Conservation (phyloP, 2,888 invertebrate species). For the Anticlea derivata region DNA sequence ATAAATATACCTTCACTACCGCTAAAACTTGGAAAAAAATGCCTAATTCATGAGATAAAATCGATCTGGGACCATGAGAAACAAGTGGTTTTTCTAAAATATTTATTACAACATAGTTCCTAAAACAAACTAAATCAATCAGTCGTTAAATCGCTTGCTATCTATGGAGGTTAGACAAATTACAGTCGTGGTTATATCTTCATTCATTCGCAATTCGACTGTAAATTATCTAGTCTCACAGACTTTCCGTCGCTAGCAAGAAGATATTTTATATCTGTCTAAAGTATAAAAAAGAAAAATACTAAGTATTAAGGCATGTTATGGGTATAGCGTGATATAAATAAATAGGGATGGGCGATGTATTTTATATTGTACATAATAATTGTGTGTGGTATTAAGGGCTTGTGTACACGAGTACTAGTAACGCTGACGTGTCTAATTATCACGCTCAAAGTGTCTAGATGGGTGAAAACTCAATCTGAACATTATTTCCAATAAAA, state of each 20-base stretch:
- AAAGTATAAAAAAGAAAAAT: slow-evolving; percentile 17
- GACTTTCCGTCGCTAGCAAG: slow-evolving; percentile 4
- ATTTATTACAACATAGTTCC: slow-evolving; percentile 69
- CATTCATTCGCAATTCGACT: neutral
- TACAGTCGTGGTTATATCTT: neutral
- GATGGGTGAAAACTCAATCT: neutral
- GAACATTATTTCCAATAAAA: neutral
- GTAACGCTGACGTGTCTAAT: neutral
- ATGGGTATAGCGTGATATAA: slow-evolving; percentile 35
- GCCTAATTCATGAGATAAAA: neutral
- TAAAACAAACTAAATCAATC: slow-evolving; percentile 42
- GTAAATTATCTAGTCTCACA: neutral
- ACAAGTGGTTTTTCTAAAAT: slow-evolving; percentile 43
- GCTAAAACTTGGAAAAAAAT: slow-evolving; percentile 5
- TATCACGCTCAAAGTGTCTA: neutral
- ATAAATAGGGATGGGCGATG: slow-evolving; percentile 31
- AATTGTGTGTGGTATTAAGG: slow-evolving; percentile 24
- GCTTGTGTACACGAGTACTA: slow-evolving; percentile 2
- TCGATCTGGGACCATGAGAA: slow-evolving; percentile 22
- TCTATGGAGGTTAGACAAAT: slow-evolving; percentile 13
- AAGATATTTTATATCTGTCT: slow-evolving; percentile 24
- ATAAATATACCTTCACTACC: slow-evolving; percentile 22
- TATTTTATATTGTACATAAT: slow-evolving; percentile 34
- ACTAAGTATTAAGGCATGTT: slow-evolving; percentile 18
- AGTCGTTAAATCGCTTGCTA: slow-evolving; percentile 42